These are phyloP conservation scores for Aphelinus certus DNA, from an alignment of 1,140 invertebrate species.

Conservation along the genomic window DNA sequence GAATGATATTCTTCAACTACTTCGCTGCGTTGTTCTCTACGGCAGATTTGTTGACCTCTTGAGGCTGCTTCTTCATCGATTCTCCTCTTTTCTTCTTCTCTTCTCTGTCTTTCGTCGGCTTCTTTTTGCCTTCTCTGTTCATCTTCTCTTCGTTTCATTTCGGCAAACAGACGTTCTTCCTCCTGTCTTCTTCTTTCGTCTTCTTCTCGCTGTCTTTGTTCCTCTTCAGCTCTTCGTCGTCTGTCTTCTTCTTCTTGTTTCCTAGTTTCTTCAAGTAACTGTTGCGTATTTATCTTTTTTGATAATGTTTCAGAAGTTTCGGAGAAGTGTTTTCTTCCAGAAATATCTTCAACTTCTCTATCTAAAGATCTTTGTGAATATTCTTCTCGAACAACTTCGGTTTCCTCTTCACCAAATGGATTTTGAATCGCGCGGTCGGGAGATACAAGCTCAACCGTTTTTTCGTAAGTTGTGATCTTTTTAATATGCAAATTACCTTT, in stretches of 20 bases:
- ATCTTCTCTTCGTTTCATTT: slow-evolving; percentile 47
- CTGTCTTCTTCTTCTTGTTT: slow-evolving; percentile 54
- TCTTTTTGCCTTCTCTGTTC: slow-evolving; percentile 46
- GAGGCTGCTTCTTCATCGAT: slow-evolving; percentile 50
- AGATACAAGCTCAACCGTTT: slow-evolving; percentile 55
- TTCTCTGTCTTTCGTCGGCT: slow-evolving; percentile 44
- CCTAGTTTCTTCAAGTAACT: slow-evolving; percentile 56
- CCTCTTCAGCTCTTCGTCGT: slow-evolving; percentile 49
- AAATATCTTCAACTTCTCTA: slow-evolving; percentile 49
- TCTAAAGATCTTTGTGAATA: slow-evolving; percentile 38
- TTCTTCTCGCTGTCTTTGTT: slow-evolving; percentile 49
- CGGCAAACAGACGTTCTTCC: slow-evolving; percentile 47
- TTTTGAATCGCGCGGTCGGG: slow-evolving; percentile 47
- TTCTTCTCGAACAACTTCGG: slow-evolving; percentile 18
- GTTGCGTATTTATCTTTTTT: slow-evolving; percentile 56
- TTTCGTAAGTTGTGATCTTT: slow-evolving; percentile 60
- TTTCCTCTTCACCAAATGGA: slow-evolving; percentile 31
- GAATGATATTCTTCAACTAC: slow-evolving; percentile 38
- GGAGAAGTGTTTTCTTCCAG: slow-evolving; percentile 43
- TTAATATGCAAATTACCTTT: slow-evolving; percentile 60
- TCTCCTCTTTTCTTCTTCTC: slow-evolving; percentile 43
- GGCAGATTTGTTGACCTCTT: slow-evolving; percentile 44
- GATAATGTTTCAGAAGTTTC: slow-evolving; percentile 53
- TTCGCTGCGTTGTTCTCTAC: slow-evolving; percentile 42
- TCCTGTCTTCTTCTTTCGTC: slow-evolving; percentile 49